These are phyloP conservation scores for Heloderma charlesbogerti DNA, from an alignment of 2,113 vertebrate genomes.

Conservation along the genomic window DNA sequence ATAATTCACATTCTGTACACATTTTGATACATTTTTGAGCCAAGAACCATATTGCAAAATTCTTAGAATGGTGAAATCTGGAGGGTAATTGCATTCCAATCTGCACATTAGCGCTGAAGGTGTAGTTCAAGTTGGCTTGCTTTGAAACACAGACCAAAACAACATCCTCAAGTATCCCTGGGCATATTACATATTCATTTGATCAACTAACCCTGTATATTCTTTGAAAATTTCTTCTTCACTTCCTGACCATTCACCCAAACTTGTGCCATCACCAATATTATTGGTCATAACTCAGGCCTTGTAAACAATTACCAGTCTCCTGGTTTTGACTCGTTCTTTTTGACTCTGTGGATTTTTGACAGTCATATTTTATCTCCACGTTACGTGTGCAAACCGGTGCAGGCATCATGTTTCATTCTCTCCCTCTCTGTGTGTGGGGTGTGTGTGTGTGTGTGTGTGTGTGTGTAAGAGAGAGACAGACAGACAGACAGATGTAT, in stretches of 20 bases:
- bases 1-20: neutral
- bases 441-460: neutral
- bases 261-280: neutral
- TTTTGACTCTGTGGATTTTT: neutral
- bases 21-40: neutral
- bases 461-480: neutral
- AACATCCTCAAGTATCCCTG: neutral
- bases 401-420: neutral
- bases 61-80: neutral
- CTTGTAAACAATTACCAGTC: neutral
- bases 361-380: neutral
- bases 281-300: neutral
- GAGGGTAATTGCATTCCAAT: neutral
- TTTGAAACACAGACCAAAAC: neutral
- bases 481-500: neutral
- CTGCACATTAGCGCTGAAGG: too few relatives aligned
- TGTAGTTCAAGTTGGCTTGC: neutral
- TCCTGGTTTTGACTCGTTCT: neutral
- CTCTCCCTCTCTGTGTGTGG: neutral
- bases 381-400: neutral
- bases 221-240: neutral
- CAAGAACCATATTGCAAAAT: neutral
- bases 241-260: neutral
- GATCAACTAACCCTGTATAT: constrained; percentile 5
- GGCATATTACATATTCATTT: fast-evolving